Base-by-base conservation (phyloP, 2,113 vertebrate genomes). In the Thinocorus orbignyianus region DNA sequence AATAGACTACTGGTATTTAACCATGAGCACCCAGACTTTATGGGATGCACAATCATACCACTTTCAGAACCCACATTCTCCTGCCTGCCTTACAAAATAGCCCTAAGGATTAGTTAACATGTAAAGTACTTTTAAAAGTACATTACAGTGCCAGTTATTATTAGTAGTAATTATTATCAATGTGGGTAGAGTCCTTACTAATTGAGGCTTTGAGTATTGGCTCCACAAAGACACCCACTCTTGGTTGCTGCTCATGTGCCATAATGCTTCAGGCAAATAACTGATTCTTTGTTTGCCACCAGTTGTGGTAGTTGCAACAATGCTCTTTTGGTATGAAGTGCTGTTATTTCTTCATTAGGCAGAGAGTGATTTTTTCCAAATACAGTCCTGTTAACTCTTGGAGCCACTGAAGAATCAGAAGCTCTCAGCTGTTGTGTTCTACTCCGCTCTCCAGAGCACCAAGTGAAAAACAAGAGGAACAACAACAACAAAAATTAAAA, bases 201-300 rank as follows among this genome's bases (percentile, higher is more conserved):
- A 94, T 33, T 83, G 68, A 90, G 80, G 88, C 60, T 93, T 92
- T 88, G 64, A 86, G 48, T 66, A 80, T 81, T 22, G 26, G 82
- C 55, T 86, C 81, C 87, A 79, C 91, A 72, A 84, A 92, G 62
- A 86, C 90, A 90, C 86, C 72, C 79, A 88, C 95, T 90, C 85
- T 73, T 48, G 39, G 58, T 90, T 96, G 81, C 68, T 77, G 86
- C 62, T 81, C 81, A 88, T 42, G 70, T 70, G 62, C 87, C 62
- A 55, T 26, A 88, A 79, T 55, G 85, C 85, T 90, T 48, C 61
- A 51, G 76, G 92, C 87, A 66, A 94, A 74, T 88, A 93, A 94
- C 76, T 68, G 93, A 71, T 73, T 46, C 81, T 94, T 95, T 94
- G 87, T 91, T 82, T 88, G 68, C 79, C 57, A 81, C 61, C 76